Base-by-base conservation (phyloP, 2,888 invertebrate genomes). In the Graphium colonna region DNA sequence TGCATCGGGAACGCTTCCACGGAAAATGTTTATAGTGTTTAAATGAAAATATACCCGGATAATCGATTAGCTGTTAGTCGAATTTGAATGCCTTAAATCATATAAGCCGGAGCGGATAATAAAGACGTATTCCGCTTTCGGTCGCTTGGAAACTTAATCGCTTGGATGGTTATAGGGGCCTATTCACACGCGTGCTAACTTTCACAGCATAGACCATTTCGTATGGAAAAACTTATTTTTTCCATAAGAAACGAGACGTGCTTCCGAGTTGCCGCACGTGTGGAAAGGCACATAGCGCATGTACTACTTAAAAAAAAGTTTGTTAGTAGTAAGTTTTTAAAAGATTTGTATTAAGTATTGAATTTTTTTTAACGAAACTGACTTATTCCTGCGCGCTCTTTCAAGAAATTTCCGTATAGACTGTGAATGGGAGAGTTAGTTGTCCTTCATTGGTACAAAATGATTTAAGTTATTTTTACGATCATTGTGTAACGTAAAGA, bases 391-490 rank as follows among this genome's bases (percentile, higher is more conserved):
- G 89, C 85, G 89, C 89, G 89, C 81, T 86, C 79, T 79, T 73
- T 71, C 71, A 71, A 67, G 73, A 64, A 72, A 66, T 72, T 73
- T 72, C 75, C 70, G 68, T 62, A 61, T 71, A 69, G 58, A 65
- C 58, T 64, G 74, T 74, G 49, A 56, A 56, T 61, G 84, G 79
- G 80, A 21, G 80, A 47, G 47, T 73, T 73, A 76, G 79, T 79
- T 86, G 86, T 84, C 84, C 84, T 85, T 60, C 77, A 71, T 76
- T 73, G 85, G 86, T 88, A 88, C 88, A 87, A 87, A n/a, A 83
- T 68, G 66, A 68, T 81, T 52, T 83, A 79, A 80, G 77, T 86
- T 85, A 83, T 79, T 83, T n/a, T 63, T 74, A 75, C 73, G 66
- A 70, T 77, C 73, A 66, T 67, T 69, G 65, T 65, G 21, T 21